Percentiles rank a stretch among this genome's conserved stretches.
phyloP scores from a whole-genome alignment of 2,888 invertebrate genomes.

The Drosophila mayaguana region DNA sequence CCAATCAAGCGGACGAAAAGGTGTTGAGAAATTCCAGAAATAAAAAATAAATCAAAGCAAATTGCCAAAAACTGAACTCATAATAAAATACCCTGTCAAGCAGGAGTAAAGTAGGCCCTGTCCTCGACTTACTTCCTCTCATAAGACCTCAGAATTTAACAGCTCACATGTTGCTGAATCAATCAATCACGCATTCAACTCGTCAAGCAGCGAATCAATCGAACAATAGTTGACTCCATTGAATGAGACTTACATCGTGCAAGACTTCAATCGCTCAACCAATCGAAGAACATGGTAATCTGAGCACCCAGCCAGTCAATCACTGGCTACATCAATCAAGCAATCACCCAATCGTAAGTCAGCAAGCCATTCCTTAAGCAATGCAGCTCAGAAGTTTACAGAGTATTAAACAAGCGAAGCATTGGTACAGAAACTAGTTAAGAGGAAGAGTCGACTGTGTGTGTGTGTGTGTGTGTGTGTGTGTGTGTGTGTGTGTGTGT shows the following conservation, averaged over 20 bases:
- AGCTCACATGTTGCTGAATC: too few relatives aligned
- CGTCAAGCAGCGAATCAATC: too few relatives aligned
- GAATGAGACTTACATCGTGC: too few relatives aligned
- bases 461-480: neutral
- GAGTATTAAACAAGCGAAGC: conserved; percentile 18
- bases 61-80: neutral
- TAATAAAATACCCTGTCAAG: conserved; percentile 20
- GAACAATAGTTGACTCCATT: too few relatives aligned
- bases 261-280: too few relatives aligned
- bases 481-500: conserved; percentile 6
- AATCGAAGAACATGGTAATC: too few relatives aligned
- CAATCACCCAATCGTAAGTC: neutral
- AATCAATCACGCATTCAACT: neutral
- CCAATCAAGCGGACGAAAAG: conserved; percentile 43
- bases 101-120: neutral
- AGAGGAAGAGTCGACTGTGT: neutral
- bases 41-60: conserved; percentile 60
- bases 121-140: neutral
- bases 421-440: conserved; percentile 18
- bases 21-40: conserved; percentile 53
- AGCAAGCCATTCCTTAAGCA: neutral
- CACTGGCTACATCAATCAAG: neutral
- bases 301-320: too few relatives aligned
- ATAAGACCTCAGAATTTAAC: too few relatives aligned
- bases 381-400: neutral